Conservation (phyloP, 2,113 vertebrate genomes). For the Oplegnathus fasciatus region DNA sequence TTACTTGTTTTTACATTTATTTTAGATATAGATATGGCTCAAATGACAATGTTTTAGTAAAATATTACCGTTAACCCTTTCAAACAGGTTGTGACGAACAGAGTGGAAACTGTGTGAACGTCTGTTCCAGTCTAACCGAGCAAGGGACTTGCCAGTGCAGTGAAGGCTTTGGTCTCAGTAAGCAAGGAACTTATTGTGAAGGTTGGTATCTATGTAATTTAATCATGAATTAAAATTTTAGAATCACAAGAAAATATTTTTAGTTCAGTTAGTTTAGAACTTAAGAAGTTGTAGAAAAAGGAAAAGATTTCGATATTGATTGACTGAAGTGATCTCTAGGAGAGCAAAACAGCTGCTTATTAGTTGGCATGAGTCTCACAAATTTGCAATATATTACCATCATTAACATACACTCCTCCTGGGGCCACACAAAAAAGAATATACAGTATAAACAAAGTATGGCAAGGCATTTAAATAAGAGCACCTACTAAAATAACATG, state of each 20-base stretch:
- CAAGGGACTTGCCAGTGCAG: conserved; percentile 84
- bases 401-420: background rate
- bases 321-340: background rate
- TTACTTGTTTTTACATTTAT: rapidly evolving
- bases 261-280: background rate
- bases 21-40: background rate
- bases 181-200: conserved; percentile 89
- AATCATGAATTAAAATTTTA: background rate
- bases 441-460: background rate
- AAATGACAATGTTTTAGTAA: background rate
- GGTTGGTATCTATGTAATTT: conserved; percentile 80
- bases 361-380: background rate
- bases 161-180: conserved; percentile 87
- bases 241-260: background rate
- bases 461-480: background rate
- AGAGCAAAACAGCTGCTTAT: background rate
- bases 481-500: background rate
- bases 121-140: conserved; percentile 77
- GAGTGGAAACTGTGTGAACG: conserved; percentile 78
- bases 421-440: background rate
- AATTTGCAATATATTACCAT: background rate
- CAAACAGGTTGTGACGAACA: conserved; percentile 76
- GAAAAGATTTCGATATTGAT: background rate
- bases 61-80: background rate
- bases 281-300: background rate